Evolutionary conservation across 2,113 vertebrate species (phyloP).

Genomic region (Deroptyus accipitrinus): DNA sequence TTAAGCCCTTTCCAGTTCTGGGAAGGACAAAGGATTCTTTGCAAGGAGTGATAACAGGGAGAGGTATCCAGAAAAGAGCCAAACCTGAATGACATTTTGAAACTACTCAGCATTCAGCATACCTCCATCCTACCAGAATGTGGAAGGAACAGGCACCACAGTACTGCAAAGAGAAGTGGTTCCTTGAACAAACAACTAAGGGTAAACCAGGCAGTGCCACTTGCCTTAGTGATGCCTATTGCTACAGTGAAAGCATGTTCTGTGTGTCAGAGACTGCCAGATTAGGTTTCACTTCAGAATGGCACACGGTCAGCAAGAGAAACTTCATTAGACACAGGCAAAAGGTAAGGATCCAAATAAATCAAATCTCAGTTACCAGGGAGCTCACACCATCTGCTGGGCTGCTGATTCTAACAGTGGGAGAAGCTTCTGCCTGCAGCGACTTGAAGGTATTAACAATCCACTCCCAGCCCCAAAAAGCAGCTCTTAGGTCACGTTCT

Average conservation of each 20-base stretch:
- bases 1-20: not conserved
- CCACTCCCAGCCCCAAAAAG: not conserved
- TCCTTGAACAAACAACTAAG: not conserved
- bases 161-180: not conserved
- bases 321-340: not conserved
- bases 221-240: not conserved
- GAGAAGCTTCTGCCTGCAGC: not conserved
- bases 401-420: not conserved
- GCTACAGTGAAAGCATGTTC: not conserved
- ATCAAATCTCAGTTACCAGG: not conserved
- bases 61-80: not conserved
- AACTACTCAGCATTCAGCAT: not conserved
- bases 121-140: not conserved
- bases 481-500: not conserved
- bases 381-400: conserved; percentile 36
- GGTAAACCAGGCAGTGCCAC: not conserved
- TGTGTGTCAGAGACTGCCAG: not conserved
- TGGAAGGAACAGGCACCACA: not conserved
- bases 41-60: not conserved
- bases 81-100: not conserved
- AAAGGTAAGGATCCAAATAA: not conserved
- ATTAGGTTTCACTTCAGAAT: not conserved
- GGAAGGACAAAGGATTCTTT: not conserved
- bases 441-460: not conserved
- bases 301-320: not conserved